Percentiles rank a stretch among this genome's conserved stretches.
phyloP scores from a whole-genome alignment of 2,797 vertebrate genomes.

The Dryobates pubescens region DNA sequence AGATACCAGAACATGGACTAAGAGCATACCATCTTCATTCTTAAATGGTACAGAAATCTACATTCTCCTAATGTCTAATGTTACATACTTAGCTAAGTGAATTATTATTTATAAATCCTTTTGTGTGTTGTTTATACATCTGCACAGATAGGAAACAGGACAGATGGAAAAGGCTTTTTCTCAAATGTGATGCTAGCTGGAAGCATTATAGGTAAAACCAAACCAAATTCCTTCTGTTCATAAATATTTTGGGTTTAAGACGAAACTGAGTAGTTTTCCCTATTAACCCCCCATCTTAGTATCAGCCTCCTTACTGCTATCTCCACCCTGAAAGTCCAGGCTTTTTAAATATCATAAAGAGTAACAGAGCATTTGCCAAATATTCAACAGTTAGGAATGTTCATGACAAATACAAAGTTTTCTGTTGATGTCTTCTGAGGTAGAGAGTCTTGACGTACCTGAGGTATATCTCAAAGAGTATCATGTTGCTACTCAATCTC shows the following conservation, averaged over 20 bases:
- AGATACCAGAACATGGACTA: background rate
- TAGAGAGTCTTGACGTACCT: background rate
- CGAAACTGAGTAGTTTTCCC: background rate
- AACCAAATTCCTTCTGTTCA: background rate
- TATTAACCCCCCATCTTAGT: background rate
- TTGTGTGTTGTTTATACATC: background rate
- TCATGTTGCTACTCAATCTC: background rate
- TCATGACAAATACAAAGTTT: background rate
- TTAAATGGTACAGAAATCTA: background rate
- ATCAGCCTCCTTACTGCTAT: background rate
- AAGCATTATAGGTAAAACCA: background rate
- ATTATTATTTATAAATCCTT: background rate
- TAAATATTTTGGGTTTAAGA: background rate
- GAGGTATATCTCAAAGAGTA: background rate
- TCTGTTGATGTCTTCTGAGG: background rate
- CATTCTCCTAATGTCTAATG: background rate
- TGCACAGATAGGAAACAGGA: background rate
- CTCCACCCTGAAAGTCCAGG: background rate
- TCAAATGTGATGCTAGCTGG: background rate
- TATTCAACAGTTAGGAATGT: background rate
- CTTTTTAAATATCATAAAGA: background rate
- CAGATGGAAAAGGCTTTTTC: background rate
- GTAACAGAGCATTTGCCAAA: background rate
- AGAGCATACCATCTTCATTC: background rate
- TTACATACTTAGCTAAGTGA: background rate